These are phyloP conservation scores for Natator depressus DNA, from an alignment of 2,113 vertebrate genomes.

Conservation along the genomic window DNA sequence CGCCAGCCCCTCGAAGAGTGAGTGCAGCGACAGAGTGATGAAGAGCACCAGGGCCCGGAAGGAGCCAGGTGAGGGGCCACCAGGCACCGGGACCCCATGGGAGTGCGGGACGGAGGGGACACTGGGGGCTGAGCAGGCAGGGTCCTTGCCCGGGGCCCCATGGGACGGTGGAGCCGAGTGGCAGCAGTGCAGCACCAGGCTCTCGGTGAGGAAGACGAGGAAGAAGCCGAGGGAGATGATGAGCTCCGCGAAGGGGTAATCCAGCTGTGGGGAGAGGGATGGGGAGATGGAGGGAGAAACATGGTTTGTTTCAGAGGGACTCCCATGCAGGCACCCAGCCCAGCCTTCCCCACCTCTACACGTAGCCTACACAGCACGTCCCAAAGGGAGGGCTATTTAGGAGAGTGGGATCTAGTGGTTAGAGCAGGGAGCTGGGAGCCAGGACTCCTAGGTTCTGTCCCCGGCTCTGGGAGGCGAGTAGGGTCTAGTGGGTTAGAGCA, in stretches of 20 bases:
- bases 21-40: constrained; percentile 90
- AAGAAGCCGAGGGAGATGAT: constrained; percentile 90
- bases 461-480: neutral
- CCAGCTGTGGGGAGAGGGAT: constrained; percentile 19
- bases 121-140: no score
- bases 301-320: neutral
- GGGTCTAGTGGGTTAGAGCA: no score
- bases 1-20: constrained; percentile 89
- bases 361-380: neutral
- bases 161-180: neutral
- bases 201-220: constrained; percentile 87
- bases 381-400: neutral
- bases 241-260: constrained; percentile 86
- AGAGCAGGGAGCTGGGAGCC: neutral
- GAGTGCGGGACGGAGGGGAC: neutral
- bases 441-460: neutral
- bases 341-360: neutral
- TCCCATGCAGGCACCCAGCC: neutral
- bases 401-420: neutral
- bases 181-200: constrained; percentile 80
- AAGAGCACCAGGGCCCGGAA: constrained; percentile 89
- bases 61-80: constrained; percentile 74
- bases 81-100: neutral
- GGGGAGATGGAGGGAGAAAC: neutral
- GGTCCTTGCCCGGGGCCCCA: neutral